phyloP scores from a whole-genome alignment of 1,140 invertebrate species.

The Scaptodrosophila lebanonensis region DNA sequence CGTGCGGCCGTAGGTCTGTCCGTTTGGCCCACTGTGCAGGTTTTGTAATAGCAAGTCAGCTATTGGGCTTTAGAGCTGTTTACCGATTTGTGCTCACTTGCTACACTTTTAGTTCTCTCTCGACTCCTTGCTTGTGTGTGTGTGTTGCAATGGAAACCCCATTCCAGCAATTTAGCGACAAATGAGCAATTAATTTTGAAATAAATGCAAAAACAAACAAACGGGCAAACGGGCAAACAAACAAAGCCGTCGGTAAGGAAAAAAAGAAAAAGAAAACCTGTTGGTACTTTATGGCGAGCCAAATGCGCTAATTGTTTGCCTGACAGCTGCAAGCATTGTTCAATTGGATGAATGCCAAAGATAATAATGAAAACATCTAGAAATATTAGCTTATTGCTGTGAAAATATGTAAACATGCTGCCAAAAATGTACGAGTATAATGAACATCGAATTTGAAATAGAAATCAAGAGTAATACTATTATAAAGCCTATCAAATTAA shows the following conservation, averaged over 20 bases:
- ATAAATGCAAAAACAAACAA: slow-evolving; percentile 53
- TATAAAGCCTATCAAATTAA: slow-evolving; percentile 12
- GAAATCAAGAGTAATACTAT: background rate
- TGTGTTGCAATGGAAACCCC: slow-evolving; percentile 65
- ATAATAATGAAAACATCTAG: too few species aligned
- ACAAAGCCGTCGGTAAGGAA: slow-evolving; percentile 3
- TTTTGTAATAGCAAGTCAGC: slow-evolving; percentile 53
- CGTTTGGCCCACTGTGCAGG: slow-evolving; percentile 33
- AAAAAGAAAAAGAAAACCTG: background rate
- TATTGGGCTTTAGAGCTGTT: slow-evolving; percentile 10
- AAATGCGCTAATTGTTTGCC: too few species aligned
- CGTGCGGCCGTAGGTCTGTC: slow-evolving; percentile 33
- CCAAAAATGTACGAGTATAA: too few species aligned
- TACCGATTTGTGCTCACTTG: slow-evolving; percentile 34
- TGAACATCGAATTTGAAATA: slow-evolving; percentile 6
- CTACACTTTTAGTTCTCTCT: slow-evolving; percentile 47
- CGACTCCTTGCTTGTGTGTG: too few species aligned
- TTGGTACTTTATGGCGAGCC: background rate
- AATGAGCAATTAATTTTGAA: slow-evolving; percentile 74
- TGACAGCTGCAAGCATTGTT: too few species aligned
- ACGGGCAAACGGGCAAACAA: slow-evolving; percentile 20
- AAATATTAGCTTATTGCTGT: too few species aligned
- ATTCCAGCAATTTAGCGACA: slow-evolving; percentile 74
- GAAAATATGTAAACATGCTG: too few species aligned
- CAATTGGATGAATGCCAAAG: too few species aligned